phyloP scores from a whole-genome alignment of 2,888 invertebrate species.

The Drosophila emarginata region DNA sequence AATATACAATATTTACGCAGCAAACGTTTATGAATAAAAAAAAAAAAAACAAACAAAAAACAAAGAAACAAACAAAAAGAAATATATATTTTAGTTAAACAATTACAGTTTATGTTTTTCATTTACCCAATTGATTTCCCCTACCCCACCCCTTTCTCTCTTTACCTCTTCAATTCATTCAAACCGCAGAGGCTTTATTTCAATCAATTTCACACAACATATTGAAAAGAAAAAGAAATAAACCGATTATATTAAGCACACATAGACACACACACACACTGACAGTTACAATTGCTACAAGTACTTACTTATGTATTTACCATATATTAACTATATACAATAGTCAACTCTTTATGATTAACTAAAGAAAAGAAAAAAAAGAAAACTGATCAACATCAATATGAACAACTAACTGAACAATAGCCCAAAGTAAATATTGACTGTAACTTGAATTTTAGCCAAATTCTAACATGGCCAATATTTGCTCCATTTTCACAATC shows the following conservation, averaged over 20 bases:
- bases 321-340: slow-evolving; percentile 43
- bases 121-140: slow-evolving; percentile 33
- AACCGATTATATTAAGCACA: slow-evolving; percentile 59
- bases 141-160: not conserved
- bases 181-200: slow-evolving; percentile 43
- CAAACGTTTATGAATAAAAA: slow-evolving; percentile 78
- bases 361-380: slow-evolving; percentile 8
- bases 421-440: slow-evolving; percentile 82
- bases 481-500: slow-evolving; percentile 82
- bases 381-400: slow-evolving; percentile 34
- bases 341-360: slow-evolving; percentile 31
- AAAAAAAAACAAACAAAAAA: slow-evolving; percentile 49
- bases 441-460: too few relatives aligned
- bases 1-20: slow-evolving; percentile 73
- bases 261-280: slow-evolving; percentile 11
- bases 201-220: slow-evolving; percentile 31
- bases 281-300: slow-evolving; percentile 47
- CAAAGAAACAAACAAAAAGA: not conserved
- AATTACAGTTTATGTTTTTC: slow-evolving; percentile 33
- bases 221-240: slow-evolving; percentile 38
- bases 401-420: slow-evolving; percentile 66
- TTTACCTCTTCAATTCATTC: not conserved
- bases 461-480: too few relatives aligned
- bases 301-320: slow-evolving; percentile 36
- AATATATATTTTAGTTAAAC: slow-evolving; percentile 78